These are phyloP conservation scores for Drosophila baimaii DNA, from an alignment of 1,140 invertebrate genomes.

Conservation along the genomic window DNA sequence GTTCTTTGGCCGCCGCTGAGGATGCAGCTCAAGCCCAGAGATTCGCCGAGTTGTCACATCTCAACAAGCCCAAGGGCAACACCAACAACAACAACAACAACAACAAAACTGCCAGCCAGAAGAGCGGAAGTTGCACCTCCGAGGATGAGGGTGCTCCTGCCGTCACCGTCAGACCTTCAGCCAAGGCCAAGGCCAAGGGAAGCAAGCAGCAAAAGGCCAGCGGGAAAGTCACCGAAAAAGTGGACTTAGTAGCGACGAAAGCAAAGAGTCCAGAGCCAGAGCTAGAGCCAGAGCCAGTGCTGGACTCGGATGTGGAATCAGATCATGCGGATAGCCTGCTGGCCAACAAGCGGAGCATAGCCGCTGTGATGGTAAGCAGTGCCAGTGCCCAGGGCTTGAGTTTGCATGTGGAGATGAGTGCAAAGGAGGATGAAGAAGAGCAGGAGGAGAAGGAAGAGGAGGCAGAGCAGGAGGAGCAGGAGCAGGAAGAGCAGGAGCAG, in stretches of 20 bases:
- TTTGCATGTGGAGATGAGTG: conserved; percentile 51
- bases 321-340: conserved; percentile 61
- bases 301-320: conserved; percentile 31
- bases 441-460: neutral
- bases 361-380: conserved; percentile 65
- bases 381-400: conserved; percentile 66
- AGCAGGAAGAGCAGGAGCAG: neutral
- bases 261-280: neutral
- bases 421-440: conserved; percentile 8
- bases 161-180: conserved; percentile 27
- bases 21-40: conserved; percentile 58
- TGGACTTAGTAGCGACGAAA: neutral
- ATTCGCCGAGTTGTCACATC: conserved; percentile 61
- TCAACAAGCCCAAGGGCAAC: conserved; percentile 62
- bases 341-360: conserved; percentile 53
- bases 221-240: conserved; percentile 16
- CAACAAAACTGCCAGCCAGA: conserved; percentile 43
- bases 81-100: conserved; percentile 12
- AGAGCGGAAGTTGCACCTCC: conserved; percentile 50
- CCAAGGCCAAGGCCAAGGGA: conserved; percentile 36
- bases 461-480: neutral
- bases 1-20: conserved; percentile 82
- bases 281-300: neutral
- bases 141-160: conserved; percentile 46
- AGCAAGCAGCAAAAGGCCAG: conserved; percentile 42